phyloP scores from a whole-genome alignment of 2,113 vertebrate species.

The Albula glossodonta region DNA sequence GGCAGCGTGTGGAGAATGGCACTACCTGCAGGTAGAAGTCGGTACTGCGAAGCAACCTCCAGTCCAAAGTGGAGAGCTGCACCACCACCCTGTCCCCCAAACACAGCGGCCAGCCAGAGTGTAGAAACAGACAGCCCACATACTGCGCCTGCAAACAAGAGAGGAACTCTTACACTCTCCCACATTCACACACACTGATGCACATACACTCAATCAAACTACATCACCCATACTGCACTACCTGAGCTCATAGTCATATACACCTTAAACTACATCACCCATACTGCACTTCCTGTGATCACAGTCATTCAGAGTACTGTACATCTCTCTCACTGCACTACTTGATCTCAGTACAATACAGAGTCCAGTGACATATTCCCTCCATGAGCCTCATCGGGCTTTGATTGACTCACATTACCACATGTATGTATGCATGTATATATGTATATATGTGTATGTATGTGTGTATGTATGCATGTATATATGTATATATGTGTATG shows the following conservation, averaged over 20 bases:
- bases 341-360: too few species aligned
- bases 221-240: background rate
- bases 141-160: constrained; percentile 78
- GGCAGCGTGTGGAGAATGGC: constrained; percentile 81
- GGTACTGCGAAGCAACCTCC: constrained; percentile 81
- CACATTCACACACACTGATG: background rate
- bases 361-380: too few species aligned
- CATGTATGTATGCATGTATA: constrained; percentile 12
- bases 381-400: too few species aligned
- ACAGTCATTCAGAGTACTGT: too few species aligned
- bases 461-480: background rate
- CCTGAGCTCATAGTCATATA: background rate
- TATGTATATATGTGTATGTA: background rate
- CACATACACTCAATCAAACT: constrained; percentile 3
- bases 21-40: constrained; percentile 94
- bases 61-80: constrained; percentile 85
- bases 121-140: constrained; percentile 84
- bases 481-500: background rate
- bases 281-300: too few species aligned
- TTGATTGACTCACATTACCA: too few species aligned
- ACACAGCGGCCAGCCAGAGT: constrained; percentile 88
- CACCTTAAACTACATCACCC: too few species aligned
- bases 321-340: too few species aligned
- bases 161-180: background rate
- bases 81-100: constrained; percentile 81